Conservation (phyloP, 2,797 vertebrate species). For the Helarctos malayanus region DNA sequence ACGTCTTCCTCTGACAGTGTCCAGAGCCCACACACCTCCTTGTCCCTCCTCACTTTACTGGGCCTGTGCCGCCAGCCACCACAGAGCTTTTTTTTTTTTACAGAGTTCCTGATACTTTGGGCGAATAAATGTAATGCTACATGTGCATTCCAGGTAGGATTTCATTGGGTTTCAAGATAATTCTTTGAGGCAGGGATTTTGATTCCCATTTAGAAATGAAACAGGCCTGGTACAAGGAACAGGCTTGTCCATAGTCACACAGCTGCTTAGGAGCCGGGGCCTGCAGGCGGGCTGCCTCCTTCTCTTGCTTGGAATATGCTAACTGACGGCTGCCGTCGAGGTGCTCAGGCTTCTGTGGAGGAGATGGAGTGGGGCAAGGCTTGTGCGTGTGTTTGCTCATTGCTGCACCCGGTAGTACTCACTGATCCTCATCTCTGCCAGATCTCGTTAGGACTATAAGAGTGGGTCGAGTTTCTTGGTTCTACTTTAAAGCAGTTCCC, state of each 20-base stretch:
- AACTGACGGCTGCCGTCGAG: no score
- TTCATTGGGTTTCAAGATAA: slow-evolving; percentile 66
- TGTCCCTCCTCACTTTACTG: background rate
- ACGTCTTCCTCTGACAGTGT: background rate
- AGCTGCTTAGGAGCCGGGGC: no score
- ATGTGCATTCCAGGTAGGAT: slow-evolving; percentile 74
- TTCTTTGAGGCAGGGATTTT: no score
- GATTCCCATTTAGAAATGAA: no score
- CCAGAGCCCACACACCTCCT: background rate
- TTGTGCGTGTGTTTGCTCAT: no score
- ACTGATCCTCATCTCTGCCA: slow-evolving; percentile 13
- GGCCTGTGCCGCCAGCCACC: background rate
- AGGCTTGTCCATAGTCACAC: no score
- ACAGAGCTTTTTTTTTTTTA: background rate
- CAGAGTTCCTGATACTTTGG: slow-evolving; percentile 47
- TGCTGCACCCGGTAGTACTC: background rate
- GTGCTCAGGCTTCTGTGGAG: no score
- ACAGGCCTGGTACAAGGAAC: no score
- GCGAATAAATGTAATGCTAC: slow-evolving; percentile 27
- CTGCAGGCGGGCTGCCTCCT: no score
- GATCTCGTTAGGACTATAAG: background rate
- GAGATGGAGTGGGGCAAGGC: no score
- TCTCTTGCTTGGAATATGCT: no score
- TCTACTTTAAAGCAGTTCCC: slow-evolving; percentile 27
- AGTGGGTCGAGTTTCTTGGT: background rate